Percentiles rank a stretch among this genome's conserved stretches.
phyloP scores from a whole-genome alignment of 2,888 invertebrate genomes.

The Nymphalis polychloros region DNA sequence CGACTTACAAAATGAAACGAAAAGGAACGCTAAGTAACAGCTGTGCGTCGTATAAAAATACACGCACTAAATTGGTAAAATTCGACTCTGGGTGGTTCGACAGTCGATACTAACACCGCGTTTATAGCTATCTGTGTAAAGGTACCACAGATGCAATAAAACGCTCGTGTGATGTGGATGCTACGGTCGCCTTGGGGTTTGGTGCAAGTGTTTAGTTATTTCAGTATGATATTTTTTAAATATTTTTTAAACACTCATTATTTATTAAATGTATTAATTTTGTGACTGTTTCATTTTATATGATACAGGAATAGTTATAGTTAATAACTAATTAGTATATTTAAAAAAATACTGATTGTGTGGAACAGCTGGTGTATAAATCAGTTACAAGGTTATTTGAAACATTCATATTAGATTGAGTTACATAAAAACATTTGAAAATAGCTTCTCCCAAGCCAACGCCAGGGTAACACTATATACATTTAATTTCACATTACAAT shows the following conservation, averaged over 20 bases:
- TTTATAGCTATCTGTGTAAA: slow-evolving; percentile 38
- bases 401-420: too few relatives aligned
- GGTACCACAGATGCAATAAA: slow-evolving; percentile 47
- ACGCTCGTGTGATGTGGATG: slow-evolving; percentile 44
- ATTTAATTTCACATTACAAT: too few relatives aligned
- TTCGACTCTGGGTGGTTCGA: slow-evolving; percentile 37
- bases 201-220: slow-evolving; percentile 9
- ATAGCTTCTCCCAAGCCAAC: too few relatives aligned
- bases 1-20: slow-evolving; percentile 16
- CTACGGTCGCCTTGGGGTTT: slow-evolving; percentile 31
- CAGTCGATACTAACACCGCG: slow-evolving; percentile 18
- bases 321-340: too few relatives aligned
- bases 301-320: too few relatives aligned
- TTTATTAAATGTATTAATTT: too few relatives aligned
- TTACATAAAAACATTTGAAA: too few relatives aligned
- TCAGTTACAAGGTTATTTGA: too few relatives aligned
- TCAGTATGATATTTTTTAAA: not conserved
- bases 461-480: too few relatives aligned
- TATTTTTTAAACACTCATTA: not conserved
- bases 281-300: too few relatives aligned
- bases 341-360: too few relatives aligned
- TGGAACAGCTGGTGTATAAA: too few relatives aligned
- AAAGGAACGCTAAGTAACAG: slow-evolving; percentile 25
- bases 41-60: slow-evolving; percentile 30
- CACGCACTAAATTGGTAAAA: slow-evolving; percentile 26